These are phyloP conservation scores for Equus przewalskii DNA, from an alignment of 2,113 vertebrate genomes.

Conservation along the genomic window DNA sequence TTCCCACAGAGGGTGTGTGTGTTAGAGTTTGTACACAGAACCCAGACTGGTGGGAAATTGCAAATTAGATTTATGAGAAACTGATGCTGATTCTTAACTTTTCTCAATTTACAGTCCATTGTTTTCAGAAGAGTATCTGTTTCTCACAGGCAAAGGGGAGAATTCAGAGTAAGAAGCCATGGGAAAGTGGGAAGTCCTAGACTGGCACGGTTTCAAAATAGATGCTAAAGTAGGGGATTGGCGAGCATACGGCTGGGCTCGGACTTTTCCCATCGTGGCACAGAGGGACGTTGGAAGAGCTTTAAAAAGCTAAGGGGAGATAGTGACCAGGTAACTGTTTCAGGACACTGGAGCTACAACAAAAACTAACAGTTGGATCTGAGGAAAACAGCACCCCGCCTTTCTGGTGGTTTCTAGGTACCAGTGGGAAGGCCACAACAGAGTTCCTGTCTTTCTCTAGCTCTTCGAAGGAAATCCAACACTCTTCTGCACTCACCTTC, in stretches of 20 bases:
- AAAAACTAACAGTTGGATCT: background rate
- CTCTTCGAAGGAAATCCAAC: slow-evolving; percentile 60
- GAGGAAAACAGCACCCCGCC: background rate
- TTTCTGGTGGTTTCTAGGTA: background rate
- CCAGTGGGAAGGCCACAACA: background rate
- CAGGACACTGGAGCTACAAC: background rate
- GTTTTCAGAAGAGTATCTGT: background rate
- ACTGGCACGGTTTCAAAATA: background rate
- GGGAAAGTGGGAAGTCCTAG: background rate
- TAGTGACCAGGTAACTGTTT: background rate
- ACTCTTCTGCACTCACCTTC: background rate
- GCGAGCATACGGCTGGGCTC: background rate
- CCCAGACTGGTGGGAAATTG: background rate
- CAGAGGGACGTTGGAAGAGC: background rate
- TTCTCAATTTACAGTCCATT: background rate
- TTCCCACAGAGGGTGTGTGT: background rate
- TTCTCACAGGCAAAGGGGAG: background rate
- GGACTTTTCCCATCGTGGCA: background rate
- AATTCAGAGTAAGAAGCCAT: background rate
- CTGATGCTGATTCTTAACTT: background rate
- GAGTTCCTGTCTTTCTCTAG: slow-evolving; percentile 68
- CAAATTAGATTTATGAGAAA: slow-evolving; percentile 24
- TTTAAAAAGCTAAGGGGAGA: background rate
- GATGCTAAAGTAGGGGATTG: background rate
- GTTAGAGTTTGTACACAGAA: background rate